These are phyloP conservation scores for Ammodramus savannarum DNA, from an alignment of 2,113 vertebrate species.

Conservation along the genomic window DNA sequence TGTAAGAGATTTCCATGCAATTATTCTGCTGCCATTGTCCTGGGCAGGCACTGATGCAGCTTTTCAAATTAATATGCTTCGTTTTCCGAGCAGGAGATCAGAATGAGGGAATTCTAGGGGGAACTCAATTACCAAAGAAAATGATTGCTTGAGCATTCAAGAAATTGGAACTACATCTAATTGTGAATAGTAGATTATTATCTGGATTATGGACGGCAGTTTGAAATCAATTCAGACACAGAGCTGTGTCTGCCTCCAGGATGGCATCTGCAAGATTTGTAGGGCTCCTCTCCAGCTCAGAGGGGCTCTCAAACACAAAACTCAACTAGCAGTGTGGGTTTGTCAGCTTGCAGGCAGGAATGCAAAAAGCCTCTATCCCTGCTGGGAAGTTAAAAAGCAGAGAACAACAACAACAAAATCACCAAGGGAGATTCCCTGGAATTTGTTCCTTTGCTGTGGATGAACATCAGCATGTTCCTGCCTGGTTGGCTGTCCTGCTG, in stretches of 20 bases:
- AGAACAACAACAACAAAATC: not conserved
- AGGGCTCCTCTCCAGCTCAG: not conserved
- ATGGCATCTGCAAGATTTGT: not conserved
- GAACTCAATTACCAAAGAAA: conserved; percentile 76
- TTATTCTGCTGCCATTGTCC: conserved; percentile 73
- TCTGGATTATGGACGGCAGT: conserved; percentile 56
- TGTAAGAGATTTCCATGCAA: conserved; percentile 77
- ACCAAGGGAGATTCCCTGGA: not conserved
- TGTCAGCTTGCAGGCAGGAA: not conserved
- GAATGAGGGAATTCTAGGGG: conserved; percentile 63
- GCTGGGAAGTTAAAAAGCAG: not conserved
- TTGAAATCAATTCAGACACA: conserved; percentile 36
- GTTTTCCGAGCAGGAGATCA: conserved; percentile 70
- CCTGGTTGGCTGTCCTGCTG: not conserved
- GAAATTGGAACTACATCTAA: conserved; percentile 67
- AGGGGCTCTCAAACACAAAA: not conserved
- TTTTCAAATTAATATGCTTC: conserved; percentile 78
- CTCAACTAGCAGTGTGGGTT: not conserved
- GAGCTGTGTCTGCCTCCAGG: not conserved
- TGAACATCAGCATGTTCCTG: not conserved
- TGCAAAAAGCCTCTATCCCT: not conserved
- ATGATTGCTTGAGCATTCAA: conserved; percentile 71
- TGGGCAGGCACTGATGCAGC: conserved; percentile 58
- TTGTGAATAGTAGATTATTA: conserved; percentile 69
- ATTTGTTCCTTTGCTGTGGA: not conserved